These are phyloP conservation scores for Electrophaes corylata DNA, from an alignment of 2,888 invertebrate species.

Conservation along the genomic window DNA sequence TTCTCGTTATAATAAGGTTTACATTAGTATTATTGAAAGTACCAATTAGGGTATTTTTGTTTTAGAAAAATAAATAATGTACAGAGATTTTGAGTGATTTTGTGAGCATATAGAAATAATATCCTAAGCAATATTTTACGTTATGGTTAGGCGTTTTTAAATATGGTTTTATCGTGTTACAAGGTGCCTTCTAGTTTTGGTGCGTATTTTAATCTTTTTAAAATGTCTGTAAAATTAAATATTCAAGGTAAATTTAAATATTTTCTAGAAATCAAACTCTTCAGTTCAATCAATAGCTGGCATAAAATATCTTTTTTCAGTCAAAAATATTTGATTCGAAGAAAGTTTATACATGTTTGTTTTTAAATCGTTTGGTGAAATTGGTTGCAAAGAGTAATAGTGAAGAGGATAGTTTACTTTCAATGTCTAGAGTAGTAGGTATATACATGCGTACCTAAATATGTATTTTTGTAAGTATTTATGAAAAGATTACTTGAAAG, in stretches of 20 bases:
- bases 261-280: slow-evolving; percentile 3
- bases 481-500: slow-evolving; percentile 24
- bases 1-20: slow-evolving; percentile 55
- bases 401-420: no score
- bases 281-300: not conserved
- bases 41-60: slow-evolving; percentile 27
- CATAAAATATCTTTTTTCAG: not conserved
- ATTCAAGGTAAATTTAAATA: not conserved
- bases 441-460: not conserved
- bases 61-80: slow-evolving; percentile 10
- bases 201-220: slow-evolving; percentile 43
- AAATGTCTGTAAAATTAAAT: slow-evolving; percentile 10
- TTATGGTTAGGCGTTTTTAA: slow-evolving; percentile 13
- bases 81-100: slow-evolving; percentile 29
- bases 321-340: not conserved
- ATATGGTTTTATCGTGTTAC: slow-evolving; percentile 18
- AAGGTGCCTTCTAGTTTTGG: slow-evolving; percentile 58
- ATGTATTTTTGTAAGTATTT: slow-evolving; percentile 14
- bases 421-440: not conserved
- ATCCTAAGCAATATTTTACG: slow-evolving; percentile 33
- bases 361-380: not conserved
- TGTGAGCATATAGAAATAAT: slow-evolving; percentile 24
- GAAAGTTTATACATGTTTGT: no score
- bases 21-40: slow-evolving; percentile 53
- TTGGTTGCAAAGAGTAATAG: not conserved